Evolutionary conservation across 2,888 invertebrate genomes (phyloP).

Genomic region (Drosophila robusta): DNA sequence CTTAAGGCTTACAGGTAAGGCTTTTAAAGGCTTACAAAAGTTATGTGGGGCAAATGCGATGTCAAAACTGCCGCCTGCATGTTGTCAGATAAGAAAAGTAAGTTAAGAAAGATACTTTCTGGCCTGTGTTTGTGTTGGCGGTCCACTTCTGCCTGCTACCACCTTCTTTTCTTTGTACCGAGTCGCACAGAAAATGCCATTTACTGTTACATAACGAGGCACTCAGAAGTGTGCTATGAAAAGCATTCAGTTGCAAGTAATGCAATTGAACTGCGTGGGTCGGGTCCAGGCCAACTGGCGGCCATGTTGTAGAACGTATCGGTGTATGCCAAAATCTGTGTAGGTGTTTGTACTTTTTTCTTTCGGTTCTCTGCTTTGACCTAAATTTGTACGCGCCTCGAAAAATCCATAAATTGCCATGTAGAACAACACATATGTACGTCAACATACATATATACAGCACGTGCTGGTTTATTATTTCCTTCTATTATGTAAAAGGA

Average conservation of each 20-base stretch:
- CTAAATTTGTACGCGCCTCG: constrained; percentile 44
- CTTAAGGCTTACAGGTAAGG: background rate
- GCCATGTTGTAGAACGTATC: constrained; percentile 28
- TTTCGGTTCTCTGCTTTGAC: constrained; percentile 46
- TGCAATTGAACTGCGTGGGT: constrained; percentile 55
- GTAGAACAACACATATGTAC: constrained; percentile 3
- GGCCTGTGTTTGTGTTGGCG: constrained; percentile 30
- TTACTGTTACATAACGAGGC: constrained; percentile 50
- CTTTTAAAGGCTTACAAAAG: constrained; percentile 30
- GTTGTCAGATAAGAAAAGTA: constrained; percentile 55
- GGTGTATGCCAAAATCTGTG: constrained; percentile 10
- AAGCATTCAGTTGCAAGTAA: constrained; percentile 58
- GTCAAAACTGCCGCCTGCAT: constrained; percentile 49
- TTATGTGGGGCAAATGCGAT: constrained; percentile 34
- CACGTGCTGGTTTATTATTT: constrained; percentile 21
- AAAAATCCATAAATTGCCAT: constrained; percentile 51
- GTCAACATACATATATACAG: constrained; percentile 3
- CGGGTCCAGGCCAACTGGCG: constrained; percentile 24
- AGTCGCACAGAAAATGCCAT: constrained; percentile 1
- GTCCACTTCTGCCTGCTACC: constrained; percentile 8
- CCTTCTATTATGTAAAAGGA: constrained; percentile 1
- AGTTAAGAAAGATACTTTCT: constrained; percentile 20
- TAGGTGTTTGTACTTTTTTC: constrained; percentile 15
- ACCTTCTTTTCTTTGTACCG: constrained; percentile 1
- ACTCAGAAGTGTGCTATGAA: constrained; percentile 61